Evolutionary conservation across 2,888 invertebrate genomes (phyloP).

Genomic region (Apamea epomidion): DNA sequence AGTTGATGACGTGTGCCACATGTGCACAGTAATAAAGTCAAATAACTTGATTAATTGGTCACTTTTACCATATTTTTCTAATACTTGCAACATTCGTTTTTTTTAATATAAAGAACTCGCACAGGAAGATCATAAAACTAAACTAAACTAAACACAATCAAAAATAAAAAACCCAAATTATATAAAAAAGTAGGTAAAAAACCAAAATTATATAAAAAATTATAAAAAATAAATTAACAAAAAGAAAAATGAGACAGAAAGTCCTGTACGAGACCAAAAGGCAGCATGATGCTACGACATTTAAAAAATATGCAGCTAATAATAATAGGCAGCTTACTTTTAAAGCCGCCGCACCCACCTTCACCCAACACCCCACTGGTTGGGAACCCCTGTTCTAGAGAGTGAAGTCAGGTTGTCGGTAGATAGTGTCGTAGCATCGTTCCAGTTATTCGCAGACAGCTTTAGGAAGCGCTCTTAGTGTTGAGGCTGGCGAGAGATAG

Average conservation of each 20-base stretch:
- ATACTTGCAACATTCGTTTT: not conserved
- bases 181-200: too few species aligned
- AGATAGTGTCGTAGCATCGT: constrained; percentile 32
- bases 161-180: too few species aligned
- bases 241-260: too few species aligned
- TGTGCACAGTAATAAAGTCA: not conserved
- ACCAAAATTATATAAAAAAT: too few species aligned
- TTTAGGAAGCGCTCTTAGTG: constrained; percentile 27
- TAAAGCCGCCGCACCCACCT: not conserved
- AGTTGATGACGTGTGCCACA: not conserved
- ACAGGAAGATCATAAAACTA: too few species aligned
- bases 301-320: too few species aligned
- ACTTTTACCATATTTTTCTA: not conserved
- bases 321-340: not conserved
- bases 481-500: not conserved
- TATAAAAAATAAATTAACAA: too few species aligned
- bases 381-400: not conserved
- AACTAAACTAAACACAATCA: too few species aligned
- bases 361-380: not conserved
- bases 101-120: too few species aligned
- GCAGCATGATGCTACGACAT: too few species aligned
- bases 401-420: constrained; percentile 45
- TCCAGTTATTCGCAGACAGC: constrained; percentile 42
- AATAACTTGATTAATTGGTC: not conserved
- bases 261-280: too few species aligned